Evolutionary conservation across 64 coral and sea anemone species (phyloP).

Genomic region (Hydrozoanthus tunicans): DNA sequence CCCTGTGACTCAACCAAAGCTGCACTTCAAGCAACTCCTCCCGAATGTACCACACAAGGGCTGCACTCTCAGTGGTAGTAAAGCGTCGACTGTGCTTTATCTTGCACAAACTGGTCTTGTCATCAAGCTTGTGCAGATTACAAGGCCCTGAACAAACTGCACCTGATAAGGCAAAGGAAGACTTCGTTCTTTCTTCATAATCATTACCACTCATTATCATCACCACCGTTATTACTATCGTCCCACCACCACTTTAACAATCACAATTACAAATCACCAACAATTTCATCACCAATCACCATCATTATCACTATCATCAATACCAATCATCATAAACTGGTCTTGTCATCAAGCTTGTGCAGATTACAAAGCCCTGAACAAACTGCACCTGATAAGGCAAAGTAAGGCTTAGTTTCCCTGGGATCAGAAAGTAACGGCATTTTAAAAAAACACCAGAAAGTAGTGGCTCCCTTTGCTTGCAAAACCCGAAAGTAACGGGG

Average conservation of each 20-base stretch:
- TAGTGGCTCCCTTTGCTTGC: no score
- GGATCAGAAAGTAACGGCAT: no score
- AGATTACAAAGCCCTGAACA: conserved; percentile 38
- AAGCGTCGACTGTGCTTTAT: conserved; percentile 66
- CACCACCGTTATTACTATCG: no score
- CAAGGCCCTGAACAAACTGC: conserved; percentile 24
- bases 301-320: no score
- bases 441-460: no score
- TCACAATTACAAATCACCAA: no score
- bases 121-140: conserved; percentile 16
- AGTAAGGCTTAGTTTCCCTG: no score
- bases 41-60: conserved; percentile 82
- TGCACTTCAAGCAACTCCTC: conserved; percentile 93
- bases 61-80: conserved; percentile 39
- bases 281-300: no score
- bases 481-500: no score
- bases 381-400: conserved; percentile 2
- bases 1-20: conserved; percentile 75
- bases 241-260: no score
- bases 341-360: conserved; percentile 19
- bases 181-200: background rate
- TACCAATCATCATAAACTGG: background rate
- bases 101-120: conserved; percentile 57
- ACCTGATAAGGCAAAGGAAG: background rate
- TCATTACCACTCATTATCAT: background rate